A percentile compares a stretch with the other conserved stretches of the same genome.
Evolutionary conservation across 2,888 invertebrate genomes (phyloP).

Genomic region (Resseliella maxima): DNA sequence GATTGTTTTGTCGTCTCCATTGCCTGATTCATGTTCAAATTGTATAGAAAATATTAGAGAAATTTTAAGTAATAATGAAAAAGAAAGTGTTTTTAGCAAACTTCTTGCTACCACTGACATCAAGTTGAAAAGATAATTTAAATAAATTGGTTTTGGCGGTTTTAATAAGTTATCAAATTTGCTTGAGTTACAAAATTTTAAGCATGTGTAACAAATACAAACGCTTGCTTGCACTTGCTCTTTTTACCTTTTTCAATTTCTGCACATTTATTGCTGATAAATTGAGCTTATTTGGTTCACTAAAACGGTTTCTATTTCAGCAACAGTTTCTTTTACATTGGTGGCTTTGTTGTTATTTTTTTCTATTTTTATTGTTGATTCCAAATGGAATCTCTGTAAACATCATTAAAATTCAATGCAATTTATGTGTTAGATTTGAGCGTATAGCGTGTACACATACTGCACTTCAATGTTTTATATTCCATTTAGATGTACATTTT

Average conservation of each 20-base stretch:
- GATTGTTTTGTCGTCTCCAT: neutral
- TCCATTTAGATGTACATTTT: neutral
- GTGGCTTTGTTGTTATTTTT: no score
- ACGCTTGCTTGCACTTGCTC: neutral
- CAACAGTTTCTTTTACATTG: no score
- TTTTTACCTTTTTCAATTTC: neutral
- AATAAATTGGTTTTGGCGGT: constrained; percentile 27
- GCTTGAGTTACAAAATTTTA: neutral
- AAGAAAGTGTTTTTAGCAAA: no score
- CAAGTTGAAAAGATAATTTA: neutral
- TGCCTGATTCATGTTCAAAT: neutral
- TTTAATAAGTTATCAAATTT: constrained; percentile 26
- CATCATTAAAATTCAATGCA: constrained; percentile 28
- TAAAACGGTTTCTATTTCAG: no score
- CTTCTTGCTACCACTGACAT: neutral
- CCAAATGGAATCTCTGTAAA: neutral
- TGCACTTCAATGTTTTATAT: neutral
- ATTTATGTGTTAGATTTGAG: neutral
- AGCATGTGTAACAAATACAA: neutral
- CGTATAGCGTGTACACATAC: neutral
- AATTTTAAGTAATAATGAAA: no score
- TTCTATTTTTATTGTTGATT: neutral
- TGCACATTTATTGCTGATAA: no score
- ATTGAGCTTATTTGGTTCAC: no score
- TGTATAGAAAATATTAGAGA: neutral